Conservation (phyloP, 2,888 invertebrate species). For the Drosophila siamana region DNA sequence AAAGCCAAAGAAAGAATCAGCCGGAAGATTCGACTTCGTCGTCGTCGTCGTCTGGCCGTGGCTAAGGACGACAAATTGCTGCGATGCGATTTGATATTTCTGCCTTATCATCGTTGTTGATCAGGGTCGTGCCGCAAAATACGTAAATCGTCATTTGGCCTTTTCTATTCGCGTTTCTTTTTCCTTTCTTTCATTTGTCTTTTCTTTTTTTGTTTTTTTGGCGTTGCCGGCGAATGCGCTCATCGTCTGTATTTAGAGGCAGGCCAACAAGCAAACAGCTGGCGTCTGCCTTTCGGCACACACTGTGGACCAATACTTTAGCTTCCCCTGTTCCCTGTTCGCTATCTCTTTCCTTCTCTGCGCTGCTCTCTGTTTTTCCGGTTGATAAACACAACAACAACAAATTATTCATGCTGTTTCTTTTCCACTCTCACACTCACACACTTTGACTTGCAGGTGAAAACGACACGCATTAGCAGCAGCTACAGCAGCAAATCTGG, state of each 20-base stretch:
- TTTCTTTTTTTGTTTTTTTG: conserved; percentile 14
- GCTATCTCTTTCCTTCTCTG: neutral
- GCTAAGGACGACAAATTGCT: conserved; percentile 67
- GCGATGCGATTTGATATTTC: conserved; percentile 29
- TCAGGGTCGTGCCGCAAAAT: conserved; percentile 23
- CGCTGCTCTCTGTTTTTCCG: conserved; percentile 35
- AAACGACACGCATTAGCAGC: conserved; percentile 85
- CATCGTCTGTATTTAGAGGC: conserved; percentile 72
- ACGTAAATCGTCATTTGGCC: conserved; percentile 16
- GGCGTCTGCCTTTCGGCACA: conserved; percentile 45
- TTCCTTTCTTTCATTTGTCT: neutral
- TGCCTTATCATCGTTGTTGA: conserved; percentile 56
- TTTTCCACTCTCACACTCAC: conserved; percentile 35
- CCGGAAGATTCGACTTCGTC: conserved; percentile 31
- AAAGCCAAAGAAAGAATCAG: conserved; percentile 1
- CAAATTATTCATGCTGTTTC: conserved; percentile 14
- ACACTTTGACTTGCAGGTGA: conserved; percentile 85
- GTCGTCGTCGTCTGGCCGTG: conserved; percentile 36
- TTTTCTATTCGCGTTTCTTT: conserved; percentile 7
- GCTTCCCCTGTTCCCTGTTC: no score
- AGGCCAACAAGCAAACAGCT: conserved; percentile 63
- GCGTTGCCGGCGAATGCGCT: conserved; percentile 67
- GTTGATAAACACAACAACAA: conserved; percentile 65
- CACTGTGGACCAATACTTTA: conserved; percentile 16
- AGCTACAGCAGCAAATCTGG: conserved; percentile 82